Base-by-base conservation (phyloP, 2,888 invertebrate genomes). In the Oscheius sp. region DNA sequence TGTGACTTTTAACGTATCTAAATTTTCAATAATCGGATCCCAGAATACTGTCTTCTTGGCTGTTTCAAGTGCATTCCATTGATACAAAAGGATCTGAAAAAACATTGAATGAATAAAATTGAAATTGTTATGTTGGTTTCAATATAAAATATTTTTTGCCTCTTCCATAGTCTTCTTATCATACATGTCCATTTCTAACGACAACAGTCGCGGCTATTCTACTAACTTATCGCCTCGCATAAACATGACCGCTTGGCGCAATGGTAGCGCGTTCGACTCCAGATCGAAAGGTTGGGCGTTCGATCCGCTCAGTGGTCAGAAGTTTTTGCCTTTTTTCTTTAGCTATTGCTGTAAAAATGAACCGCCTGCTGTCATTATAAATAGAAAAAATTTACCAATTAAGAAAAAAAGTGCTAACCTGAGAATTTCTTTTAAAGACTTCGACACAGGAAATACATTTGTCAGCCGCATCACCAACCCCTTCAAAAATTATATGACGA, bases 261-360 rank as follows among this genome's bases (percentile, higher is more conserved):
- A 76, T 74, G 76, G 76, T 76, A 77, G 77, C 77, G 74, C 77
- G 77, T 77, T 77, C 77, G 77, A 77, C 77, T 77, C 77, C 77
- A 77, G 76, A 74, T 76, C 76, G 76, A 76, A 76, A 77, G 77
- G 77, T 77, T 77, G 77, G 77, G 77, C 72, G 77, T 77, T 77
- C 77, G 77, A 77, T 72, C 72, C 77, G 72, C 74, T 77, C 77
- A 77, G 77, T 72, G 77, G 77, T 71, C 75, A 71, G n/a, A n/a
- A n/a, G n/a, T n/a, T n/a, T n/a, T n/a, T n/a, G n/a, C n/a, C n/a
- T n/a, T n/a, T n/a, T n/a, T n/a, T n/a, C n/a, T n/a, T n/a, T n/a
- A n/a, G n/a, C n/a, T n/a, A n/a, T n/a, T n/a, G n/a, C n/a, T 22
- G 12, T 26, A 1, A 17, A 33, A 26, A 17, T 5, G n/a, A 63